phyloP scores from a whole-genome alignment of 2,113 vertebrate species.

The Setophaga kirtlandii region DNA sequence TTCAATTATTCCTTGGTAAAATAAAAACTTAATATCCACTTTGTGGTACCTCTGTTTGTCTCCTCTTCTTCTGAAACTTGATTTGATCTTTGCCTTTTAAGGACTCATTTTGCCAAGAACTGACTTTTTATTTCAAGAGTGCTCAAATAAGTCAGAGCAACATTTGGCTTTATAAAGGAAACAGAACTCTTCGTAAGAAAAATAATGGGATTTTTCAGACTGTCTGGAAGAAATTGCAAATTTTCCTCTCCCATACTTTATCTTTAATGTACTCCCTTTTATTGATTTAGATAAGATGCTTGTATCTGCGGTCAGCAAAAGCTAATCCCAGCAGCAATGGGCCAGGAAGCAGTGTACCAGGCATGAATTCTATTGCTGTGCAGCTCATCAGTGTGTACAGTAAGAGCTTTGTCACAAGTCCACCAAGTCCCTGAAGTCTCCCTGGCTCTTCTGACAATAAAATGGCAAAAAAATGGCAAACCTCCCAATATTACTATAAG shows the following conservation, averaged over 20 bases:
- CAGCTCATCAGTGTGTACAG: neutral
- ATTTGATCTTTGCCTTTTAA: neutral
- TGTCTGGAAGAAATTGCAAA: neutral
- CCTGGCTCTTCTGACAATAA: neutral
- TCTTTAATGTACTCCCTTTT: neutral
- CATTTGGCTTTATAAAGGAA: neutral
- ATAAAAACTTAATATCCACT: neutral
- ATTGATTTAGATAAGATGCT: neutral
- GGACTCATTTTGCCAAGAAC: neutral
- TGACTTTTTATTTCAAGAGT: neutral
- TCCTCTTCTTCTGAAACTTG: neutral
- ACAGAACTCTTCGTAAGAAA: neutral
- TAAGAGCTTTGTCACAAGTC: neutral
- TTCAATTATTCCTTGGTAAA: neutral
- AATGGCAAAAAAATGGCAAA: neutral
- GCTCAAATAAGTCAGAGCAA: neutral
- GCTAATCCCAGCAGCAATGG: rapidly evolving
- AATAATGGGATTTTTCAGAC: neutral
- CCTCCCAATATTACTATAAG: neutral
- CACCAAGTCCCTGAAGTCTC: neutral
- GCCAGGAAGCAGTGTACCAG: neutral
- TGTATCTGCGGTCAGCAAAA: neutral
- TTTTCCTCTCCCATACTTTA: neutral
- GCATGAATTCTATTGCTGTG: neutral
- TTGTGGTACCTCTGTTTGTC: neutral